Evolutionary conservation across 2,888 invertebrate species (phyloP).

Genomic region (Pelosia muscerda): DNA sequence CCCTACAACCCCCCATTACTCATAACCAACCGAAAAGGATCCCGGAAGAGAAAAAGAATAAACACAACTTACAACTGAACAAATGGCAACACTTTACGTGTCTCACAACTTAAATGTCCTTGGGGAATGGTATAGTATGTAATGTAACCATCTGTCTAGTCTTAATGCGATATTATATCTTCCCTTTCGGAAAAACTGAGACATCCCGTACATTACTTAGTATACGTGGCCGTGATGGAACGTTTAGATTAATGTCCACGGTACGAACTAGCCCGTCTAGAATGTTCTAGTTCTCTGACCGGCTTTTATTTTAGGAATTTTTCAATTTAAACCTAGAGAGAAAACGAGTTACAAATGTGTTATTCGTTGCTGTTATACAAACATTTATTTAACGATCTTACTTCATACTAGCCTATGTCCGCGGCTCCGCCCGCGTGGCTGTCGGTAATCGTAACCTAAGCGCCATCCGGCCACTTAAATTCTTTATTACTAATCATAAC

Average conservation of each 20-base stretch:
- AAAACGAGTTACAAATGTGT: conserved; percentile 63
- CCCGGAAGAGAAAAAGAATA: conserved; percentile 71
- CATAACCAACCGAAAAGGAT: conserved; percentile 74
- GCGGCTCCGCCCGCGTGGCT: too few species aligned
- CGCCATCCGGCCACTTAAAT: too few species aligned
- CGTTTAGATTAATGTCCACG: conserved; percentile 59
- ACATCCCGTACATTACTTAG: conserved; percentile 59
- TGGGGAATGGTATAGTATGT: conserved; percentile 75
- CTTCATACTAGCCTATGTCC: too few species aligned
- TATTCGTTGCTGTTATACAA: conserved; percentile 55
- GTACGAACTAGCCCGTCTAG: conserved; percentile 51
- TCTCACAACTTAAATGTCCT: conserved; percentile 78
- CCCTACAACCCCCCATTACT: conserved; percentile 71
- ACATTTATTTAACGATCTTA: conserved; percentile 15
- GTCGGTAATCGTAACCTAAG: too few species aligned
- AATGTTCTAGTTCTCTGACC: conserved; percentile 59
- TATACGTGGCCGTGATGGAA: conserved; percentile 52
- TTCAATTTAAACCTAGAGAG: conserved; percentile 72
- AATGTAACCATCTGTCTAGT: conserved; percentile 76
- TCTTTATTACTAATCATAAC: too few species aligned
- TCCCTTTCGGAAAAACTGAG: conserved; percentile 59
- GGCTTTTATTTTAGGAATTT: conserved; percentile 66
- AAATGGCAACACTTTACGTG: conserved; percentile 82
- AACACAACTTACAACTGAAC: conserved; percentile 77
- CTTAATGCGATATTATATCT: conserved; percentile 74